Evolutionary conservation across 1,140 invertebrate genomes (phyloP).

Genomic region (Sitophilus oryzae): DNA sequence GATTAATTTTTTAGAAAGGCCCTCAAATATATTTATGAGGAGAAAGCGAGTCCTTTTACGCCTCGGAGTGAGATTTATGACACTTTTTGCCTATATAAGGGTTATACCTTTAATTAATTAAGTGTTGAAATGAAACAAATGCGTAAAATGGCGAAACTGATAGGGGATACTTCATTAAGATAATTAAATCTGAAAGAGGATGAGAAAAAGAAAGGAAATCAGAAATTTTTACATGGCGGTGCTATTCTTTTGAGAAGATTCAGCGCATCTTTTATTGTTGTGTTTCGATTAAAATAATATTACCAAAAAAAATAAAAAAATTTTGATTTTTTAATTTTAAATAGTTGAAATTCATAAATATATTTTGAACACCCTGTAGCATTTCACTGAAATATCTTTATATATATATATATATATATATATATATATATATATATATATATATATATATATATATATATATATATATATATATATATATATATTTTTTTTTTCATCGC

Average conservation of each 20-base stretch:
- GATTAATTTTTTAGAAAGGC: constrained; percentile 7
- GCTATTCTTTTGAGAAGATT: neutral
- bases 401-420: too few species aligned
- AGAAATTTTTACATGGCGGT: constrained; percentile 4
- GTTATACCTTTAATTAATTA: constrained; percentile 22
- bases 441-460: too few species aligned
- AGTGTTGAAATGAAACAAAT: constrained; percentile 21
- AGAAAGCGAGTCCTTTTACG: constrained; percentile 15
- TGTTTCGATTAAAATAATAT: neutral
- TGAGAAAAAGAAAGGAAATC: neutral
- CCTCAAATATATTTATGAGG: constrained; percentile 18
- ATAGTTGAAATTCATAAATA: too few species aligned
- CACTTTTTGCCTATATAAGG: constrained; percentile 16
- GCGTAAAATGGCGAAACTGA: constrained; percentile 17
- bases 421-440: too few species aligned
- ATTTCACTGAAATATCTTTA: too few species aligned
- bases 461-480: too few species aligned
- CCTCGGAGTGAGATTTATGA: constrained; percentile 20
- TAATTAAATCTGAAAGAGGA: constrained; percentile 15
- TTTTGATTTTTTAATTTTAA: too few species aligned
- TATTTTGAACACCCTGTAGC: too few species aligned
- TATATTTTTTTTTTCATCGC: too few species aligned
- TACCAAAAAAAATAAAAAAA: neutral
- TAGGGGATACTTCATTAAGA: constrained; percentile 18
- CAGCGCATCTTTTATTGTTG: neutral